Evolutionary conservation across 1,140 invertebrate species (phyloP), one percentile per base, ranked within the genome.

Genomic region (Heliconius himera): DNA sequence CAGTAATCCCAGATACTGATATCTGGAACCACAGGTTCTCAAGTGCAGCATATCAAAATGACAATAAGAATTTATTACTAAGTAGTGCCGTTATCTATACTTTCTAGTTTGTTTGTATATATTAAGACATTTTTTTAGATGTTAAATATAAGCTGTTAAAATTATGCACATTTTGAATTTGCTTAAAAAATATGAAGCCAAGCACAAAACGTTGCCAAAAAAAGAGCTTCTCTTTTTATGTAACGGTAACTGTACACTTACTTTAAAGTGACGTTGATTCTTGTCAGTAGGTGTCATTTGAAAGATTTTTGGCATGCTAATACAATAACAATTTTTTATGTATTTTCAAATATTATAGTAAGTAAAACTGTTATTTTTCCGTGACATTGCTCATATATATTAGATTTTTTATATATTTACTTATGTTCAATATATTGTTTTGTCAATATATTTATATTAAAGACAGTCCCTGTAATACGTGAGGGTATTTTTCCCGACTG

Each of bases 261-360:
- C 60, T 66, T 16, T 5, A 26, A 22, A 29, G 22, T 66, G 11
- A 66, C 54, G 16, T 66, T 66, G 22, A 26, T 66, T 22, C 60
- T 66, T 66, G 60, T 66, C 60, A 29, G 60, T 66, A 66, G 60
- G 60, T 66, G 60, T 66, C 22, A 29, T 66, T 66, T 29, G 60
- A 66, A 26, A 66, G 60, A 66, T 66, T 66, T 66, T 66, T 66
- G 60, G 60, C 60, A 66, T 66, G 22, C 60, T 29, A 26, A 66
- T 66, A 66, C 60, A 66, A 66, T 66, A 66, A 66, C 60, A 66
- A 60, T 66, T 66, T 66, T 66, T 66, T 66, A 16, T 9, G 26
- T 66, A 29, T 66, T 66, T 66, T 13, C 3, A 66, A 66, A 66
- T 51, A 51, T 18, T 8, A 26, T 13, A 13, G 11, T 16, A 66